These are phyloP conservation scores for Dermolepida albohirtum DNA, from an alignment of 2,888 invertebrate species.

Conservation along the genomic window DNA sequence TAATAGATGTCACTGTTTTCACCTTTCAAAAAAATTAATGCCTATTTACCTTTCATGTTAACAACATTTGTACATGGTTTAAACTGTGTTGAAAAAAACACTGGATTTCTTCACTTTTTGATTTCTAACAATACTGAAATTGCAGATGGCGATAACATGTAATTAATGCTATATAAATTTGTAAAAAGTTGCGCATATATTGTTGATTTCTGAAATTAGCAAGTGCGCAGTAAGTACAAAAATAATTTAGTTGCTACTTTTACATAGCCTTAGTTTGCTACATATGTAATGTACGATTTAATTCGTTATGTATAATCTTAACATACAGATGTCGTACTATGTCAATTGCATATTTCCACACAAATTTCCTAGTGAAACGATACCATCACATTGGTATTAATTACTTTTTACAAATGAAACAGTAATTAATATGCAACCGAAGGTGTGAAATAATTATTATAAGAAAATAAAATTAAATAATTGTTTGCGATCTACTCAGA, in stretches of 20 bases:
- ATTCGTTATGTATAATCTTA: no score
- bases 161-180: conserved; percentile 24
- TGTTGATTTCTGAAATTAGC: conserved; percentile 29
- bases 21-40: conserved; percentile 39
- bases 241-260: conserved; percentile 11
- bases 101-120: conserved; percentile 28
- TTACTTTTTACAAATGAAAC: no score
- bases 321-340: no score
- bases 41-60: conserved; percentile 32
- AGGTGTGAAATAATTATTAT: no score
- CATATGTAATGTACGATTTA: no score
- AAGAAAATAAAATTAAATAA: no score
- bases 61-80: conserved; percentile 6
- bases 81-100: conserved; percentile 13
- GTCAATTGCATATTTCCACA: no score
- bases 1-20: conserved; percentile 41
- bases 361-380: no score
- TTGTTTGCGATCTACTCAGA: no score
- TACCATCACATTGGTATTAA: no score
- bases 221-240: background rate
- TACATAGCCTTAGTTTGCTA: background rate
- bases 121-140: conserved; percentile 12
- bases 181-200: conserved; percentile 15
- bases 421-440: no score
- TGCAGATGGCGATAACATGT: conserved; percentile 13